These are phyloP conservation scores for Saturnia japonica DNA, from an alignment of 2,888 invertebrate genomes.

Conservation along the genomic window DNA sequence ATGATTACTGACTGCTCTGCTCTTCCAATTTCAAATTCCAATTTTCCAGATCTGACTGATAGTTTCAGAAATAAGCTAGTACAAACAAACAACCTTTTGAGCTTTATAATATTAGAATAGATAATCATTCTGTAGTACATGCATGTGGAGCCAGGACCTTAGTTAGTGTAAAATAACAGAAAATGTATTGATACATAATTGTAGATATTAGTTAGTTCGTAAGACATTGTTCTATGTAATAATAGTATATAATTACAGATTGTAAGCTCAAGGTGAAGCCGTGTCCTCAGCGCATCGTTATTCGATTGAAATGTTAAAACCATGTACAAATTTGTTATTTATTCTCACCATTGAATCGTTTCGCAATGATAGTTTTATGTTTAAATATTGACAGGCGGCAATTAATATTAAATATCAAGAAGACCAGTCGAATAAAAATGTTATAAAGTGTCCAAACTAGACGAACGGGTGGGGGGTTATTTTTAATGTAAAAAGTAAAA, in stretches of 20 bases:
- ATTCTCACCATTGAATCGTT: conserved; percentile 23
- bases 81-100: too few relatives aligned
- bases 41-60: too few relatives aligned
- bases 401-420: conserved; percentile 29
- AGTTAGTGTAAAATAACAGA: neutral
- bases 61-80: too few relatives aligned
- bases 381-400: conserved; percentile 29
- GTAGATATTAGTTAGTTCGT: conserved; percentile 16
- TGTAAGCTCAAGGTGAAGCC: conserved; percentile 50
- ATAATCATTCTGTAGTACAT: neutral
- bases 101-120: too few relatives aligned
- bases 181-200: conserved; percentile 26
- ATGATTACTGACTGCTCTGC: too few relatives aligned
- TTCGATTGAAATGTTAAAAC: conserved; percentile 40
- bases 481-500: too few relatives aligned
- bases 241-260: conserved; percentile 44
- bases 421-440: neutral
- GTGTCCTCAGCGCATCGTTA: conserved; percentile 47
- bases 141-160: neutral
- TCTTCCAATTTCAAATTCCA: neutral
- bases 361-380: conserved; percentile 21
- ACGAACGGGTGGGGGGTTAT: too few relatives aligned
- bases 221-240: conserved; percentile 22
- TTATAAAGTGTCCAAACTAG: too few relatives aligned
- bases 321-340: conserved; percentile 46